phyloP scores from a whole-genome alignment of 2,888 invertebrate species.

The Disparrhopalites patrizii region DNA sequence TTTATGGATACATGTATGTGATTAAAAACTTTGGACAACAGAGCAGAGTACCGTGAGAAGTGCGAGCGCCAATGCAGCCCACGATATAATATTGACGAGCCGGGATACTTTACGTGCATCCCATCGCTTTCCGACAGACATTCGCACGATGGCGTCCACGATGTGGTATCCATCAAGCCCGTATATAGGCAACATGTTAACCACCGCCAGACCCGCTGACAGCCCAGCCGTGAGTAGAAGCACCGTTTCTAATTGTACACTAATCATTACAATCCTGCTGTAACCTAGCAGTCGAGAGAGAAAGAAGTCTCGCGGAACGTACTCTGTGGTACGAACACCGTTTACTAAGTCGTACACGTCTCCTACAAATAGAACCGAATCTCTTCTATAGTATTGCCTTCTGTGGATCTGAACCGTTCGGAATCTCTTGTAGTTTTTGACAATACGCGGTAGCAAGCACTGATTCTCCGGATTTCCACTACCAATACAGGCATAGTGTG shows the following conservation, averaged over 20 bases:
- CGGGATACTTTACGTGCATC: conserved; percentile 40
- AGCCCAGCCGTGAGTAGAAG: conserved; percentile 46
- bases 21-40: conserved; percentile 37
- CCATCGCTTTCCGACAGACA: conserved; percentile 38
- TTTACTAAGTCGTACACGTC: conserved; percentile 45
- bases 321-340: conserved; percentile 42
- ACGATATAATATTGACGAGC: conserved; percentile 45
- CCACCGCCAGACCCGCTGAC: conserved; percentile 47
- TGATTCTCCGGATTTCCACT: conserved; percentile 25
- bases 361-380: conserved; percentile 46
- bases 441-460: conserved; percentile 43
- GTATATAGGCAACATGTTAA: conserved; percentile 47
- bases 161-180: conserved; percentile 48
- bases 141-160: conserved; percentile 35
- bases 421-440: conserved; percentile 37
- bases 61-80: conserved; percentile 42
- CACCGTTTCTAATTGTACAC: conserved; percentile 46
- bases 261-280: conserved; percentile 37
- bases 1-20: no score
- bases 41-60: conserved; percentile 46
- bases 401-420: conserved; percentile 47
- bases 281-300: conserved; percentile 43
- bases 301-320: conserved; percentile 45
- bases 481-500: conserved; percentile 31
- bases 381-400: conserved; percentile 35